These are phyloP conservation scores for Clarias gariepinus DNA, from an alignment of 2,113 vertebrate species.

Conservation along the genomic window DNA sequence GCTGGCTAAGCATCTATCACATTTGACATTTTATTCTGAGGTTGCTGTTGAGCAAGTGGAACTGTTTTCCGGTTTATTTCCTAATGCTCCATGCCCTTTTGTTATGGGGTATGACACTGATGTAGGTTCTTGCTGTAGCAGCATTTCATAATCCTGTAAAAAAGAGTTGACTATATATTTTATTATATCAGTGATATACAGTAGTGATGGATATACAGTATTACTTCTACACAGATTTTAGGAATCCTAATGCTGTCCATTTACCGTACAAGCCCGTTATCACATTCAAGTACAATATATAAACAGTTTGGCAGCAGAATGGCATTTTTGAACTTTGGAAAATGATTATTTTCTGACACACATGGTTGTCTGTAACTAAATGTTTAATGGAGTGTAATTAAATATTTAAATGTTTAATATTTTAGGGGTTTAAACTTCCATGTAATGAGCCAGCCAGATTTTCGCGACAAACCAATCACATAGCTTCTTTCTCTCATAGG, in stretches of 20 bases:
- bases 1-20: background rate
- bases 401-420: too few relatives aligned
- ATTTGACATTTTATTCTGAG: slow-evolving; percentile 1
- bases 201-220: background rate
- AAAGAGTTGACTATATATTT: background rate
- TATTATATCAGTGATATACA: too few relatives aligned
- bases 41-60: background rate
- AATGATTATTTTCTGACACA: too few relatives aligned
- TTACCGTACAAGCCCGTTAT: background rate
- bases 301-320: too few relatives aligned
- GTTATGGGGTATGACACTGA: background rate
- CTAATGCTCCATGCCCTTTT: background rate
- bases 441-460: too few relatives aligned
- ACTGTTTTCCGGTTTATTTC: background rate
- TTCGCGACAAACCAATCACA: too few relatives aligned
- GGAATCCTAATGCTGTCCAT: background rate
- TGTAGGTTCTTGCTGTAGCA: background rate
- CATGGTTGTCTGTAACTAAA: too few relatives aligned
- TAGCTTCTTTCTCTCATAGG: too few relatives aligned
- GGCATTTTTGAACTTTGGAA: too few relatives aligned
- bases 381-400: too few relatives aligned
- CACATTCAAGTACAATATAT: background rate
- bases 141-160: background rate
- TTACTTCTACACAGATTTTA: background rate
- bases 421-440: too few relatives aligned